A percentile compares a stretch with the other conserved stretches of the same genome.
Evolutionary conservation across 1,140 invertebrate genomes (phyloP).

Genomic region (Helicorthomorpha holstii): DNA sequence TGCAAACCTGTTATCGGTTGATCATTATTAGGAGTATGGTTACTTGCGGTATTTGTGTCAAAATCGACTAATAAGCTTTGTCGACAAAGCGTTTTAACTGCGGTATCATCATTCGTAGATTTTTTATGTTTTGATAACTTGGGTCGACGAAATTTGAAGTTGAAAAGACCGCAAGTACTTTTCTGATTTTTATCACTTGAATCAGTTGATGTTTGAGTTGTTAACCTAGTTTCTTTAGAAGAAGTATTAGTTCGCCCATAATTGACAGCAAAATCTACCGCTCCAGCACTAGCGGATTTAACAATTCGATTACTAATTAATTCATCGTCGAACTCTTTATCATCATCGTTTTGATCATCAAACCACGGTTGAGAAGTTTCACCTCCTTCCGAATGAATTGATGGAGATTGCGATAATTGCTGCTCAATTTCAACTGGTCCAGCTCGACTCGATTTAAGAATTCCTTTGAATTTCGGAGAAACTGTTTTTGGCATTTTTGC

Average conservation of each 20-base stretch:
- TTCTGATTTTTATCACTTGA: background rate
- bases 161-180: constrained; percentile 34
- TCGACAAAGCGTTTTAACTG: constrained; percentile 41
- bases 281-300: constrained; percentile 1
- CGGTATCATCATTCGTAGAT: constrained; percentile 24
- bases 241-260: background rate
- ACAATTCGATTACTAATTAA: background rate
- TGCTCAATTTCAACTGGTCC: background rate
- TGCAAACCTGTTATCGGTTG: background rate
- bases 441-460: background rate
- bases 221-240: background rate
- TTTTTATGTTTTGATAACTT: constrained; percentile 30
- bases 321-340: background rate
- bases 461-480: background rate
- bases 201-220: background rate
- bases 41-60: constrained; percentile 7
- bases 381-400: background rate
- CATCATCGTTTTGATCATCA: background rate
- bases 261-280: background rate
- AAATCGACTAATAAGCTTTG: constrained; percentile 46
- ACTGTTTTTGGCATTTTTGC: too few species aligned
- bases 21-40: background rate
- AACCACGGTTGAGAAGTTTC: background rate
- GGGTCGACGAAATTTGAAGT: constrained; percentile 39
- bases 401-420: background rate